These are phyloP conservation scores for Erythrolamprus reginae DNA, from an alignment of 2,113 vertebrate genomes.

Conservation along the genomic window DNA sequence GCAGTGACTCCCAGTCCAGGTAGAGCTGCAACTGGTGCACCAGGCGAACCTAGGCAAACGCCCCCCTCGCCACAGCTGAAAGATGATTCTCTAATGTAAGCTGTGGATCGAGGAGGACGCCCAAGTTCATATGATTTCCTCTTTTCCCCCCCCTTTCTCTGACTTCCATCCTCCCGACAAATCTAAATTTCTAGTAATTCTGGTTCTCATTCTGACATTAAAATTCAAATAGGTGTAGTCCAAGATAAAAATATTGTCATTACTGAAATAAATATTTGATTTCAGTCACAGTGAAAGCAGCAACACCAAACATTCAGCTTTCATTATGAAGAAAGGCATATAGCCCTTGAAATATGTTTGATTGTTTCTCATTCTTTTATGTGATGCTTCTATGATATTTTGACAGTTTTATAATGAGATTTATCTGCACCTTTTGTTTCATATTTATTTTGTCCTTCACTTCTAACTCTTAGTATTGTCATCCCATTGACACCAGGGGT, in stretches of 20 bases:
- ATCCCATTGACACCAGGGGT: accelerated
- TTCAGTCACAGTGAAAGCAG: not conserved
- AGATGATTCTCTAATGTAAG: too few relatives aligned
- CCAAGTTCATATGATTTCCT: not conserved
- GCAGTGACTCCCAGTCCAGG: too few relatives aligned
- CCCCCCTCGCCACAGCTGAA: too few relatives aligned
- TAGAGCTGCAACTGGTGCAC: too few relatives aligned
- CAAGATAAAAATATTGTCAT: not conserved
- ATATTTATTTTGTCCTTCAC: not conserved
- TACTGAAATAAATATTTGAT: not conserved
- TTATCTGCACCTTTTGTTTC: not conserved
- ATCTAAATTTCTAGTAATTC: not conserved
- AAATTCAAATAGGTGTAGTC: not conserved
- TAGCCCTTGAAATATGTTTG: not conserved
- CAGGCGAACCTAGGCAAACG: too few relatives aligned
- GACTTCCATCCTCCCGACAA: not conserved
- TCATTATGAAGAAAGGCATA: not conserved
- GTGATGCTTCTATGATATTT: not conserved
- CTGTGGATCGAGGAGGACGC: too few relatives aligned
- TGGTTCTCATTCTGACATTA: not conserved
- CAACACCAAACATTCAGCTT: not conserved
- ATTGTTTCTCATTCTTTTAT: not conserved
- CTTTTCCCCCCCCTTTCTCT: not conserved
- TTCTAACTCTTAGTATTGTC: not conserved
- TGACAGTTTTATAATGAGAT: not conserved